Conservation (phyloP, 2,888 invertebrate species). For the Tipula unca region DNA sequence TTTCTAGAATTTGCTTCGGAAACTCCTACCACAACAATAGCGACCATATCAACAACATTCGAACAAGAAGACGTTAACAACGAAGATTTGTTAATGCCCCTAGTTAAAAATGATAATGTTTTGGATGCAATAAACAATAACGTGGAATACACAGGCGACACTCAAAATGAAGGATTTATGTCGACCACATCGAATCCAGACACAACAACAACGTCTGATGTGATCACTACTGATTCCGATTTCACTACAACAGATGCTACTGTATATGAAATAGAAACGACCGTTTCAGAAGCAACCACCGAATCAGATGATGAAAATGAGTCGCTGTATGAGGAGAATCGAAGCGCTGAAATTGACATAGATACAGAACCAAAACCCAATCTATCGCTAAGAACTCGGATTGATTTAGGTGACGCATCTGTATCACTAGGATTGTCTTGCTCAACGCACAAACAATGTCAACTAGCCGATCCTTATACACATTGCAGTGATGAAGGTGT, state of each 20-base stretch:
- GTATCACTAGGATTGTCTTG: constrained; percentile 73
- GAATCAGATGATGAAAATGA: constrained; percentile 21
- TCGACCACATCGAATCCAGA: background rate
- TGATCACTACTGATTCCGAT: constrained; percentile 40
- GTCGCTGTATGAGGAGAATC: background rate
- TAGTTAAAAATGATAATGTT: background rate
- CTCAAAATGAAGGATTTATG: constrained; percentile 21
- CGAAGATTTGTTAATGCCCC: background rate
- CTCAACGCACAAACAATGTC: constrained; percentile 67
- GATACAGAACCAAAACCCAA: background rate
- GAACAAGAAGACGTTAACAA: background rate
- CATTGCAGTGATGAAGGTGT: constrained; percentile 50
- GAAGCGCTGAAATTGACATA: background rate
- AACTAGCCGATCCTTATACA: constrained; percentile 67
- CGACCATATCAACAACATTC: background rate
- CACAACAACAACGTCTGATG: constrained; percentile 22
- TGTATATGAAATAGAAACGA: constrained; percentile 43
- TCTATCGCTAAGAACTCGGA: constrained; percentile 35
- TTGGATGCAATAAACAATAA: background rate
- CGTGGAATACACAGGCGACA: constrained; percentile 3
- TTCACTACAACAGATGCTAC: constrained; percentile 42
- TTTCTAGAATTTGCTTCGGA: background rate
- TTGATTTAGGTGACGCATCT: constrained; percentile 40
- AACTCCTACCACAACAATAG: background rate
- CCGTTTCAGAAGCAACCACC: constrained; percentile 32